Evolutionary conservation across 2,797 vertebrate species (phyloP).

Genomic region (Ara ararauna): DNA sequence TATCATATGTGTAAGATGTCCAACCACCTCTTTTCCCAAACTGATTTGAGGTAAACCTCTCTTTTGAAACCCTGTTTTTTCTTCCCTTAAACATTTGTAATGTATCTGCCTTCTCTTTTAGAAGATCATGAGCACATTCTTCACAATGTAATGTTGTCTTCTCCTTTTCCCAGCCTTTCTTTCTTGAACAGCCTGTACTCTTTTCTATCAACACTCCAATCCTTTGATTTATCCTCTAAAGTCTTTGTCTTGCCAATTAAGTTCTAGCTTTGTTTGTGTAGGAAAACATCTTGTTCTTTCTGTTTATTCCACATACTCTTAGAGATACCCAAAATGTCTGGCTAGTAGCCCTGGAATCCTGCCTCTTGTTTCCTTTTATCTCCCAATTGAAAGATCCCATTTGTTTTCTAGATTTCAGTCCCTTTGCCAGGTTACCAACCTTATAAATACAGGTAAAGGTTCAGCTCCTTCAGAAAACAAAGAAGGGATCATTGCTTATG

Average conservation of each 20-base stretch:
- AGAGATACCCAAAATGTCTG: slow-evolving; percentile 37
- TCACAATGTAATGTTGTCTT: neutral
- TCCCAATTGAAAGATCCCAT: neutral
- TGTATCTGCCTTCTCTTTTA: neutral
- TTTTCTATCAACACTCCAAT: slow-evolving; percentile 4
- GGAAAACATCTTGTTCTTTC: slow-evolving; percentile 32
- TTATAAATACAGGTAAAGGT: neutral
- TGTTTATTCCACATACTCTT: slow-evolving; percentile 52
- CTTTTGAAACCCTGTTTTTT: neutral
- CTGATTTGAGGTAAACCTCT: neutral
- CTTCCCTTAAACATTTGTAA: neutral
- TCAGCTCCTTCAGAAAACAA: neutral
- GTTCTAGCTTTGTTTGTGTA: slow-evolving; percentile 53
- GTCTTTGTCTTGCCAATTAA: slow-evolving; percentile 20
- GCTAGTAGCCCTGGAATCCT: slow-evolving; percentile 23
- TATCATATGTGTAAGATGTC: neutral
- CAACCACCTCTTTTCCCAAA: neutral
- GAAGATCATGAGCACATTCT: neutral
- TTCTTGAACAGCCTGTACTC: slow-evolving; percentile 44
- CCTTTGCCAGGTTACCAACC: neutral
- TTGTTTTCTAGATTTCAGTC: neutral
- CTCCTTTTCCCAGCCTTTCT: neutral
- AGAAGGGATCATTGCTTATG: neutral
- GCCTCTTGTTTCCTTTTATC: neutral
- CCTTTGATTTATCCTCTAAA: slow-evolving; percentile 38